Evolutionary conservation across 2,113 vertebrate genomes (phyloP).

Genomic region (Dipodomys merriami): DNA sequence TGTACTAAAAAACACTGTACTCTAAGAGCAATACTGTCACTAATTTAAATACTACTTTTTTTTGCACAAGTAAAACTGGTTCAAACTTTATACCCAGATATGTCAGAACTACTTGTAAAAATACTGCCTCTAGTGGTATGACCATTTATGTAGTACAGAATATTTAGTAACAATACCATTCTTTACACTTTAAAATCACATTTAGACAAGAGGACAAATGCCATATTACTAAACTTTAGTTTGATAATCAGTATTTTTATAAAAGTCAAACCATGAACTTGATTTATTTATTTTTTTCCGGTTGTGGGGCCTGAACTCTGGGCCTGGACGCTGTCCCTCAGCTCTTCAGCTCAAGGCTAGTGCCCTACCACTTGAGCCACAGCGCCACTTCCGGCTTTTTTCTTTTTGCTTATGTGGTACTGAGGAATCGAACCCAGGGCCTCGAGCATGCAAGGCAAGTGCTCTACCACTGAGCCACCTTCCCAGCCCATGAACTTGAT

Average conservation of each 20-base stretch:
- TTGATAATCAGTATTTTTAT: neutral
- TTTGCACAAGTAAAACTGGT: neutral
- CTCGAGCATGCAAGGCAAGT: too few relatives aligned
- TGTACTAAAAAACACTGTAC: neutral
- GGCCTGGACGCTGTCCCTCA: too few relatives aligned
- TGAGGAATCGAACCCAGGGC: too few relatives aligned
- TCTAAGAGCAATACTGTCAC: neutral
- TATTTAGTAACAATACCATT: neutral
- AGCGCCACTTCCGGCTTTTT: too few relatives aligned
- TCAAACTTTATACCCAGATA: slow-evolving; percentile 21
- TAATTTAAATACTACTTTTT: neutral
- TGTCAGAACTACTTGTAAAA: neutral
- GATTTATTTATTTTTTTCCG: too few relatives aligned
- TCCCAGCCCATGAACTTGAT: neutral
- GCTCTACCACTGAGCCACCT: too few relatives aligned
- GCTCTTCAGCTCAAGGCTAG: too few relatives aligned
- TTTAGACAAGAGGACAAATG: neutral
- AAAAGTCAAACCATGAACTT: neutral
- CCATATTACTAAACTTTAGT: neutral
- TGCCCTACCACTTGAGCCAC: too few relatives aligned
- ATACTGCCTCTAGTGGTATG: neutral
- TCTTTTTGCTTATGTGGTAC: too few relatives aligned
- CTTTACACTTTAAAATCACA: slow-evolving; percentile 30
- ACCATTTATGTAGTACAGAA: neutral
- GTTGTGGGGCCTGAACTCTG: too few relatives aligned